Conservation (phyloP, 2,888 invertebrate genomes). For the Bellardia bayeri region DNA sequence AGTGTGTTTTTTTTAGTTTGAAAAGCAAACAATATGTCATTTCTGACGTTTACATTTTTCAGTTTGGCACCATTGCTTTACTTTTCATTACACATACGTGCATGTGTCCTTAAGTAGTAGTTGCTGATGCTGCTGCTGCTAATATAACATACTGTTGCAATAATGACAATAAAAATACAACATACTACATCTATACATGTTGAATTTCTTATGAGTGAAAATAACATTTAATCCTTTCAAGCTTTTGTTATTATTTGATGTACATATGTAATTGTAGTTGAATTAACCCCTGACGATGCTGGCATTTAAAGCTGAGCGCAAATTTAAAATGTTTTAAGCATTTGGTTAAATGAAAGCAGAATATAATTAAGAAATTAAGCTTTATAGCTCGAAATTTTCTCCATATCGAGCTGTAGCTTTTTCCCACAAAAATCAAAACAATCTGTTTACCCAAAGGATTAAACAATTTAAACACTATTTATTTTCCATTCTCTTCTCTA, state of each 20-base stretch:
- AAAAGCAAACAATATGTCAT: slow-evolving; percentile 53
- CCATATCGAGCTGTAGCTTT: too few relatives aligned
- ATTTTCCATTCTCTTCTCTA: not conserved
- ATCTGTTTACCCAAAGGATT: not conserved
- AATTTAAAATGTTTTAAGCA: too few relatives aligned
- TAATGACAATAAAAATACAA: not conserved
- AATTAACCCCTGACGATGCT: not conserved
- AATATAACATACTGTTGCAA: not conserved
- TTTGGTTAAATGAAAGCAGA: too few relatives aligned
- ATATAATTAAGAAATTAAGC: too few relatives aligned
- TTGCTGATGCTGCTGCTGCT: not conserved
- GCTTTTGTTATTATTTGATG: slow-evolving; percentile 29
- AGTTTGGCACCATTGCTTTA: slow-evolving; percentile 29
- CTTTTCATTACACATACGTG: not conserved
- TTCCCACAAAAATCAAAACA: too few relatives aligned
- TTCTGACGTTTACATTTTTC: slow-evolving; percentile 41
- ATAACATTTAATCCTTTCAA: slow-evolving; percentile 12
- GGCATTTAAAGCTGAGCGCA: too few relatives aligned
- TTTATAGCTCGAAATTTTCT: too few relatives aligned
- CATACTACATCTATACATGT: not conserved
- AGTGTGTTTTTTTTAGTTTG: not conserved
- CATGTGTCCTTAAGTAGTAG: not conserved
- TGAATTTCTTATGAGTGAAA: not conserved
- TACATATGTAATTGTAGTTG: not conserved
- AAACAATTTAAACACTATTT: slow-evolving; percentile 11